Evolutionary conservation across 2,888 invertebrate species (phyloP).

Genomic region (Lithodes maja): DNA sequence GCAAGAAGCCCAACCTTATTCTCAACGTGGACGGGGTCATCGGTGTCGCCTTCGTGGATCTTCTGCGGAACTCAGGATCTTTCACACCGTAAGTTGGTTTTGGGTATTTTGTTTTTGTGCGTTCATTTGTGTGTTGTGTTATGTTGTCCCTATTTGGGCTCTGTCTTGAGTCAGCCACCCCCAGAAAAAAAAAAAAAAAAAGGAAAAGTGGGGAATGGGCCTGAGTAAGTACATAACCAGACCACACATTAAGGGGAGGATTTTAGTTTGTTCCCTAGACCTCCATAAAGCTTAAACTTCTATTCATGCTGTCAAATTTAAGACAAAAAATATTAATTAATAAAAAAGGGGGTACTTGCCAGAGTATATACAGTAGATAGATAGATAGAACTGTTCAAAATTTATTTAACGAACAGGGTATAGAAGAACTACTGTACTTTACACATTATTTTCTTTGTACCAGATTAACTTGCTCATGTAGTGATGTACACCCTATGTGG

Average conservation of each 20-base stretch:
- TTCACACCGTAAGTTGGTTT: slow-evolving; percentile 85
- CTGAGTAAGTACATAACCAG: no score
- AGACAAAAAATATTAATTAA: no score
- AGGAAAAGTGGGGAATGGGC: no score
- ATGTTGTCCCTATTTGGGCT: neutral
- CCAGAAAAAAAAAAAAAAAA: neutral
- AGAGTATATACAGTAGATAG: no score
- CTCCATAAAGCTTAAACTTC: no score
- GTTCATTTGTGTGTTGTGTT: neutral
- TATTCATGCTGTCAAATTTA: no score
- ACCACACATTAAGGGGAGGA: no score
- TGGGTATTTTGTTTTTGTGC: neutral
- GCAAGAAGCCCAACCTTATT: slow-evolving; percentile 99
- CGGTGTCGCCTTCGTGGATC: slow-evolving; percentile 97
- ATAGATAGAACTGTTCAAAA: neutral
- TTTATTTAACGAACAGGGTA: neutral
- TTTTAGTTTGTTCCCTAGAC: no score
- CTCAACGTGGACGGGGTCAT: slow-evolving; percentile 99
- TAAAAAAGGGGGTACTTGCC: no score
- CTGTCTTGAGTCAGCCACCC: neutral
- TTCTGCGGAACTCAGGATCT: slow-evolving; percentile 93
- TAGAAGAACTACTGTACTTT: neutral
- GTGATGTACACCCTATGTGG: no score
- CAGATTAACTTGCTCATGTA: no score
- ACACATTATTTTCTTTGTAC: no score